phyloP scores from a whole-genome alignment of 1,140 invertebrate genomes.

The Nomia melanderi region DNA sequence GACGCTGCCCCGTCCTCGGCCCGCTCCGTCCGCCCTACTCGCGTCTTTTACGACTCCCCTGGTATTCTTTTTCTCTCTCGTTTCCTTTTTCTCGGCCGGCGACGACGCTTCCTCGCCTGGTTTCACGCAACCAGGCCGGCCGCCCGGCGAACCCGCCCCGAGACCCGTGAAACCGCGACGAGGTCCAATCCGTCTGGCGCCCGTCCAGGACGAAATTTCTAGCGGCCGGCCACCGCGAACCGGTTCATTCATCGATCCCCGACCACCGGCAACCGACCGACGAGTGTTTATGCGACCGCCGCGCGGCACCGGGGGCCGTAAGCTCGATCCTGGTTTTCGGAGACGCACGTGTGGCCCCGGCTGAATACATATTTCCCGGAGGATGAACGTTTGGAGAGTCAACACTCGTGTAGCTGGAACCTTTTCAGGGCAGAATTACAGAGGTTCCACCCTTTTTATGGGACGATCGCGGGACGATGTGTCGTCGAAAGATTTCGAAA shows the following conservation, averaged over 20 bases:
- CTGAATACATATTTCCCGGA: not conserved
- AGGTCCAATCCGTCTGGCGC: slow-evolving; percentile 54
- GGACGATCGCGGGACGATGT: too few species aligned
- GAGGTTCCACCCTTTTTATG: too few species aligned
- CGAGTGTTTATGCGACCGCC: slow-evolving; percentile 17
- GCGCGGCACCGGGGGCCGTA: not conserved
- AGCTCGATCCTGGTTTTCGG: slow-evolving; percentile 2
- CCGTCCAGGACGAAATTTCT: slow-evolving; percentile 62
- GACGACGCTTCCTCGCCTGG: not conserved
- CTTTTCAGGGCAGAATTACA: too few species aligned
- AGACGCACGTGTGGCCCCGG: not conserved
- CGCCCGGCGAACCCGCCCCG: slow-evolving; percentile 2
- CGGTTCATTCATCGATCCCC: slow-evolving; percentile 52
- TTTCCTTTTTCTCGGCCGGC: not conserved
- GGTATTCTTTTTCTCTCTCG: not conserved
- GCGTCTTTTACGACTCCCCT: not conserved
- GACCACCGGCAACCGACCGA: slow-evolving; percentile 5
- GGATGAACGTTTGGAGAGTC: not conserved
- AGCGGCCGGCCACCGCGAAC: slow-evolving; percentile 35
- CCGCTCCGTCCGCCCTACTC: too few species aligned
- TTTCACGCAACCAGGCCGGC: slow-evolving; percentile 18
- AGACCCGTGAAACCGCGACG: slow-evolving; percentile 65
- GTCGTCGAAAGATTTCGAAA: too few species aligned
- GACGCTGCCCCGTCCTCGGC: slow-evolving; percentile 13
- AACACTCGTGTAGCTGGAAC: too few species aligned